Conservation (phyloP, 2,888 invertebrate species). For the Tromatobia lineatoria region DNA sequence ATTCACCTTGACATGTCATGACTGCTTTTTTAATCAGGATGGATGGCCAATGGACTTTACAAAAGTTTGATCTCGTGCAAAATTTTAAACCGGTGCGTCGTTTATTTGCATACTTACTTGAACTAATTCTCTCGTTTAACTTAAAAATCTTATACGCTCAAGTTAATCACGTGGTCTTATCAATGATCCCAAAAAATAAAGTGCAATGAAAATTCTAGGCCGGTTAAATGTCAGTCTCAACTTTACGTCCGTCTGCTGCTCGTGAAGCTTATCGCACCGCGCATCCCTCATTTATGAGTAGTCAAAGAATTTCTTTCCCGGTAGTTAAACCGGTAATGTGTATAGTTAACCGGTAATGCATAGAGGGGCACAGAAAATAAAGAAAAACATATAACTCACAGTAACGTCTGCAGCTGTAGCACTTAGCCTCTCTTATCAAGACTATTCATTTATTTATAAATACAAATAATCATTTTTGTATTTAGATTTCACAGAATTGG, state of each 20-base stretch:
- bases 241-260: conserved; percentile 6
- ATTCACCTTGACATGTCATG: conserved; percentile 13
- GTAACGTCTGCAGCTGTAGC: no score
- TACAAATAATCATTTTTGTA: no score
- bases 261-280: neutral
- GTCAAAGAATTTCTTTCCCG: conserved; percentile 15
- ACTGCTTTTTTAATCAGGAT: neutral
- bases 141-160: neutral
- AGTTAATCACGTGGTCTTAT: conserved; percentile 1
- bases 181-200: conserved; percentile 37
- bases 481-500: neutral
- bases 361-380: neutral
- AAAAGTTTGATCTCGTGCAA: conserved; percentile 8
- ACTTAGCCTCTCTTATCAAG: no score
- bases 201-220: conserved; percentile 57
- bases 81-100: neutral
- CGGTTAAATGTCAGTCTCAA: conserved; percentile 47
- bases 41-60: neutral
- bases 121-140: neutral
- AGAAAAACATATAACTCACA: neutral
- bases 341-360: neutral
- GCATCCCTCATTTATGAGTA: conserved; percentile 11
- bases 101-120: neutral
- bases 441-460: no score
- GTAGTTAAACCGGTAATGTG: conserved; percentile 26